These are phyloP conservation scores for Baryphthengus martii DNA, from an alignment of 2,113 vertebrate genomes.

Conservation along the genomic window DNA sequence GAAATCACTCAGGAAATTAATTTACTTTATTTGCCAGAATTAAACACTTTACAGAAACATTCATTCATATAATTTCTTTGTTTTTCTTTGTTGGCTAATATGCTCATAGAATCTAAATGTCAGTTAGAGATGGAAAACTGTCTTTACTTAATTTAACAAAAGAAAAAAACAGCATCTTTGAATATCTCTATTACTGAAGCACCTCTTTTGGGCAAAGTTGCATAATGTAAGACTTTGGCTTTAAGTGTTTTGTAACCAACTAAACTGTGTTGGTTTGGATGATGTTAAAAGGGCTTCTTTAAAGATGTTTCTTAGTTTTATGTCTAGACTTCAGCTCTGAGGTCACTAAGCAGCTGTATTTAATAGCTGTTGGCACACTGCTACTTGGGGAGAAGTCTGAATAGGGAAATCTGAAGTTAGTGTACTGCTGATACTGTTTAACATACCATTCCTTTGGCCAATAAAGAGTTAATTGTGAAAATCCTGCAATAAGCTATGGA, in stretches of 20 bases:
- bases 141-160: not conserved
- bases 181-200: not conserved
- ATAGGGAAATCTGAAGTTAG: not conserved
- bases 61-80: not conserved
- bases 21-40: not conserved
- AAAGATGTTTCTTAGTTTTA: not conserved
- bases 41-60: not conserved
- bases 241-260: not conserved
- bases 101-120: not conserved
- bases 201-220: not conserved
- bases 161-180: not conserved
- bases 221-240: not conserved
- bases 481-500: not conserved
- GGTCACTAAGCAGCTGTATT: not conserved
- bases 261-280: not conserved
- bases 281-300: not conserved
- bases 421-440: not conserved
- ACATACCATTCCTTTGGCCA: not conserved
- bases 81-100: not conserved
- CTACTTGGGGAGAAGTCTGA: not conserved
- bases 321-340: constrained; percentile 24
- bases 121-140: not conserved
- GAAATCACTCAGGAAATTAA: constrained; percentile 4
- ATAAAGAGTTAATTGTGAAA: not conserved
- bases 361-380: not conserved